Evolutionary conservation across 2,113 vertebrate species (phyloP).

Genomic region (Mustela nigripes): DNA sequence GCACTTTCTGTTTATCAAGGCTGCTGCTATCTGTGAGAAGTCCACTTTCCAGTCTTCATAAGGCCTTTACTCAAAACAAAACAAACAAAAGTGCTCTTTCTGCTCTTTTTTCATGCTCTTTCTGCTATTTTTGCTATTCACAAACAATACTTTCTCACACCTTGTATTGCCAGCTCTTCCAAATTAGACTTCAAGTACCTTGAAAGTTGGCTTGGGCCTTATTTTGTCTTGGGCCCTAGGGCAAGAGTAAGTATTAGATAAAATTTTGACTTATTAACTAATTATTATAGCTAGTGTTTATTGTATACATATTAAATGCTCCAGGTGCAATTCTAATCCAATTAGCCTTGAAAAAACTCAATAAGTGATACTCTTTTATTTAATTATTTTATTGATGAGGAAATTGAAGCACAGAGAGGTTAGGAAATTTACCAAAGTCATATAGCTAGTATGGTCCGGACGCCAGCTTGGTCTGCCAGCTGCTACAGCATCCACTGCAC

Average conservation of each 20-base stretch:
- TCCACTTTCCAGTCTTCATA: not conserved
- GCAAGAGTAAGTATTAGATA: not conserved
- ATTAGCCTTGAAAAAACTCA: not conserved
- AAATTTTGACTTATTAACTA: slow-evolving; percentile 20
- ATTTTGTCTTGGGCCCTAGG: not conserved
- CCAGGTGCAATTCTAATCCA: not conserved
- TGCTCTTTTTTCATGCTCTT: not conserved
- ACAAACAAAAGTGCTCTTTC: not conserved
- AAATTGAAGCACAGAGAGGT: not conserved
- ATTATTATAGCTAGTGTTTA: not conserved
- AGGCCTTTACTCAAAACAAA: not conserved
- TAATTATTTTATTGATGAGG: not conserved
- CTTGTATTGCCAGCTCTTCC: not conserved
- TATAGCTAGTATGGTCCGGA: not conserved
- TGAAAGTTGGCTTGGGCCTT: not conserved
- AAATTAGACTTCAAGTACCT: not conserved
- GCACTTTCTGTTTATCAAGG: not conserved
- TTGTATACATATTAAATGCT: not conserved
- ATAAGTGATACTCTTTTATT: not conserved
- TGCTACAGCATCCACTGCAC: not conserved
- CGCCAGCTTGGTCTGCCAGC: not conserved
- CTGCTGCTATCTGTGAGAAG: not conserved
- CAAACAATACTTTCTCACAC: not conserved
- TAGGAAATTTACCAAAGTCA: not conserved
- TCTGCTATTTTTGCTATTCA: not conserved